Evolutionary conservation across 2,888 invertebrate genomes (phyloP).

Genomic region (Ormyrus thymus): DNA sequence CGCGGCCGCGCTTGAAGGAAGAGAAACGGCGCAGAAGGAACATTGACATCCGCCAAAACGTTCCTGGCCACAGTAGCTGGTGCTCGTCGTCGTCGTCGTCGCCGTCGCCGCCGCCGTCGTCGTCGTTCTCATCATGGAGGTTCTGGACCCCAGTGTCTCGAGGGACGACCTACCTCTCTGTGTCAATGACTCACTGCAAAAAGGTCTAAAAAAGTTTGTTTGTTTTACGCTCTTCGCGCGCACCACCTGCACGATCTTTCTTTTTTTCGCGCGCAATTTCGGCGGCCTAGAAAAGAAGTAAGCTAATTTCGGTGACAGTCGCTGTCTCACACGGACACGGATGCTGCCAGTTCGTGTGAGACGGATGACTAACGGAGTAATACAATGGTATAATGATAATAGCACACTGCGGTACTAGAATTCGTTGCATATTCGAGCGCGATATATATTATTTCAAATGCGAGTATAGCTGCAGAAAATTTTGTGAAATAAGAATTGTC

Average conservation of each 20-base stretch:
- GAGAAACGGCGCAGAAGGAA: conserved; percentile 7
- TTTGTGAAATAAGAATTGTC: no score
- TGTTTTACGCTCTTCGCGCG: background rate
- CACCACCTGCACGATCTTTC: conserved; percentile 2
- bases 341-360: background rate
- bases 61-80: no score
- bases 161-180: conserved; percentile 71
- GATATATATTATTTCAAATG: no score
- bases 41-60: conserved; percentile 41
- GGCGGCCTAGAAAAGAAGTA: background rate
- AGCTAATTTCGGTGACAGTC: background rate
- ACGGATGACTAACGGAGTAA: conserved; percentile 20
- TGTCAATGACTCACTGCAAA: conserved; percentile 68
- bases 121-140: conserved; percentile 63
- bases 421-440: no score
- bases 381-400: conserved; percentile 40
- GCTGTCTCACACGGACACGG: background rate
- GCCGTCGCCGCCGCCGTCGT: conserved; percentile 10
- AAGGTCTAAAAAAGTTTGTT: conserved; percentile 60
- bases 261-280: background rate
- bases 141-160: conserved; percentile 70
- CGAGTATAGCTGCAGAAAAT: no score
- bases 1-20: conserved; percentile 23
- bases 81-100: background rate
- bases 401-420: background rate